These are phyloP conservation scores for Harpegnathos saltator DNA, from an alignment of 1,140 invertebrate species.

Conservation along the genomic window DNA sequence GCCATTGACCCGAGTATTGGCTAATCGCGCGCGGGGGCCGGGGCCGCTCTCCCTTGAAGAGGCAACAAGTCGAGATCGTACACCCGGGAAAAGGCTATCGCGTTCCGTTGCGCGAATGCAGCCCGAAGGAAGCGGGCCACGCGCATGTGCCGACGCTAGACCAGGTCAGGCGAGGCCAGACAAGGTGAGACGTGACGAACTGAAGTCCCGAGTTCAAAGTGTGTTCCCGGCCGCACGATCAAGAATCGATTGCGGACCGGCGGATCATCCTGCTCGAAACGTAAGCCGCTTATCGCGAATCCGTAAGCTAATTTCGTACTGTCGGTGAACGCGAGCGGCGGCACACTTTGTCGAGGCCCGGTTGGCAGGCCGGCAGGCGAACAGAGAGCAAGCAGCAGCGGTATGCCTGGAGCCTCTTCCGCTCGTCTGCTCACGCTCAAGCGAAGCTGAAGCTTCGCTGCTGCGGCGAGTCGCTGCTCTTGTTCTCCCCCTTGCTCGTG, in stretches of 20 bases:
- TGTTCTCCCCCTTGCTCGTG: too few relatives aligned
- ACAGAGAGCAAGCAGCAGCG: background rate
- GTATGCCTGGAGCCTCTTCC: constrained; percentile 49
- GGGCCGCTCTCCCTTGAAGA: constrained; percentile 54
- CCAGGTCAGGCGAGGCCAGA: too few relatives aligned
- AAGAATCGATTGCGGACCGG: constrained; percentile 67
- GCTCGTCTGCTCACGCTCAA: constrained; percentile 40
- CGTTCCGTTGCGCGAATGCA: constrained; percentile 9
- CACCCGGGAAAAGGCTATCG: constrained; percentile 35
- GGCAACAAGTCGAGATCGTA: constrained; percentile 68
- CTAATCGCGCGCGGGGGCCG: too few relatives aligned
- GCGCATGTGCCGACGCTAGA: background rate
- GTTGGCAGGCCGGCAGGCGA: background rate
- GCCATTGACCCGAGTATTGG: constrained; percentile 67
- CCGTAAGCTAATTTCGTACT: constrained; percentile 76
- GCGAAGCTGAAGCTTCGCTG: too few relatives aligned
- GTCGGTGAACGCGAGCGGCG: constrained; percentile 41
- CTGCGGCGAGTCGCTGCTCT: constrained; percentile 12
- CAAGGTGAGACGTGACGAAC: background rate
- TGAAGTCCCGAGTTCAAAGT: constrained; percentile 54
- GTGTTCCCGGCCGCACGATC: constrained; percentile 53
- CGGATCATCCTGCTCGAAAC: constrained; percentile 73
- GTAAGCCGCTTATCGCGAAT: constrained; percentile 79
- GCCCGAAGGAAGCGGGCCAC: background rate
- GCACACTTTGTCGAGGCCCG: constrained; percentile 66